These are phyloP conservation scores for Porites australiensis DNA, from an alignment of 64 coral and sea anemone genomes.

Conservation along the genomic window DNA sequence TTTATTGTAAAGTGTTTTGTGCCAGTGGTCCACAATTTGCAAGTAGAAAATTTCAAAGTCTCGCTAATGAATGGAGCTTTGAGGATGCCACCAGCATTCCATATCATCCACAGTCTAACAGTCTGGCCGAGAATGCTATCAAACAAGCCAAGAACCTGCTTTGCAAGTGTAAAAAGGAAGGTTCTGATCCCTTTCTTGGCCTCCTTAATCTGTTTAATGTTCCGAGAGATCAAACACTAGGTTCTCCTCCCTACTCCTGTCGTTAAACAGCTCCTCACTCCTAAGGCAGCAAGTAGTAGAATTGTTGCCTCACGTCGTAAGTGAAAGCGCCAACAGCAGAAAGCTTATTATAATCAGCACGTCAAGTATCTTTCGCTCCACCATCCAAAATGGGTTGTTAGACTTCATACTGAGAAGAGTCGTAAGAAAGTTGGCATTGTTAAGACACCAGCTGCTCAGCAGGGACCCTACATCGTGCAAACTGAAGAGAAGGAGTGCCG, in stretches of 20 bases:
- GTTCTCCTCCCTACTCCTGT: not conserved
- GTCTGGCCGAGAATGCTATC: not conserved
- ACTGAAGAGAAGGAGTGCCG: not conserved
- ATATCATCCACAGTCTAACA: not conserved
- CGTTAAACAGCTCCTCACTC: not conserved
- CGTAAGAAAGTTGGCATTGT: slow-evolving; percentile 13
- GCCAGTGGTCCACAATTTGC: not conserved
- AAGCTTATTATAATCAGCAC: not conserved
- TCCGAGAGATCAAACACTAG: not conserved
- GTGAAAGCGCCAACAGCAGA: not conserved
- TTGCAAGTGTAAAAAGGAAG: not conserved
- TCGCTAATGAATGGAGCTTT: not conserved
- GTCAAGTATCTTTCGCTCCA: not conserved
- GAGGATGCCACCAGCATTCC: not conserved
- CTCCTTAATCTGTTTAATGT: not conserved
- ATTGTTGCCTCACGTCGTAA: not conserved
- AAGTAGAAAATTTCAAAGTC: slow-evolving; percentile 18
- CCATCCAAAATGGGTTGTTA: not conserved
- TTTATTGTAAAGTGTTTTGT: not conserved
- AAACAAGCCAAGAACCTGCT: not conserved
- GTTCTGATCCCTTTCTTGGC: not conserved
- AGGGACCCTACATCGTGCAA: not conserved
- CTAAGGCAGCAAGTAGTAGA: not conserved
- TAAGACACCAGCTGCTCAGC: not conserved
- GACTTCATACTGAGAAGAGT: not conserved